phyloP scores from a whole-genome alignment of 2,113 vertebrate species.

The Lynx canadensis region DNA sequence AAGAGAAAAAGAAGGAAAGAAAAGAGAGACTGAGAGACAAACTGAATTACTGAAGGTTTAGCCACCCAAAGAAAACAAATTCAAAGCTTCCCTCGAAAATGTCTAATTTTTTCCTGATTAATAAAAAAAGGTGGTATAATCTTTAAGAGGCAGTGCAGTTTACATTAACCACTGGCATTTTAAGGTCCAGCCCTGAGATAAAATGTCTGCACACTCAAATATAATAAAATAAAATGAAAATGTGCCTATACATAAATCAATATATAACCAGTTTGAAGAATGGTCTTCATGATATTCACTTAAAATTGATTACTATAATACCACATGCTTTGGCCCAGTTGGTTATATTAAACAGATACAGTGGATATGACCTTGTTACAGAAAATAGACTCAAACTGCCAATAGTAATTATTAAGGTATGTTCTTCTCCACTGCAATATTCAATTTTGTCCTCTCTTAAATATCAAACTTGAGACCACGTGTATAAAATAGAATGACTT shows the following conservation, averaged over 20 bases:
- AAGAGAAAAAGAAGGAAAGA: background rate
- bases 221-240: slow-evolving; percentile 16
- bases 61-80: background rate
- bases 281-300: background rate
- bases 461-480: background rate
- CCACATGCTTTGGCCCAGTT: background rate
- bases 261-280: background rate
- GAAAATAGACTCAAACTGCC: background rate
- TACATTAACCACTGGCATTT: background rate
- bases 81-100: background rate
- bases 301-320: background rate
- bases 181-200: background rate
- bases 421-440: background rate
- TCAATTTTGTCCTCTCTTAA: background rate
- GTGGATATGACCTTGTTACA: background rate
- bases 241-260: background rate
- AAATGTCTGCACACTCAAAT: background rate
- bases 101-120: background rate
- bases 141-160: background rate
- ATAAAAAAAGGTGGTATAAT: background rate
- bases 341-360: background rate
- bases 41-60: background rate
- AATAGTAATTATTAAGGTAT: background rate
- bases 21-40: too few relatives aligned
- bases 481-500: background rate